phyloP scores from a whole-genome alignment of 1,140 invertebrate genomes.

The Homarus americanus region DNA sequence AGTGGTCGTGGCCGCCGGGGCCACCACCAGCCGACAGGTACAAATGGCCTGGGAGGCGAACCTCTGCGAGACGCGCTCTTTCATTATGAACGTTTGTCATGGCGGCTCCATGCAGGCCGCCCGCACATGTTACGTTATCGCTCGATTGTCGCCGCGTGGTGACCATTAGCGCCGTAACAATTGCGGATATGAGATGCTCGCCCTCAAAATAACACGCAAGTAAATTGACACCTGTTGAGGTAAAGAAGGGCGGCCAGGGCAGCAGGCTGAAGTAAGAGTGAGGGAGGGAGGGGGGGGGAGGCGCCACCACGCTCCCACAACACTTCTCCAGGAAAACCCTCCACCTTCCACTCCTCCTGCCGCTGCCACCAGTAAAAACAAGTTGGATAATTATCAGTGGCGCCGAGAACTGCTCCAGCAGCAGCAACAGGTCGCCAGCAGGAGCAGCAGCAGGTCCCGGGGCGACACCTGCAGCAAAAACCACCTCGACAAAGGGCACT shows the following conservation, averaged over 20 bases:
- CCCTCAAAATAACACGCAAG: not conserved
- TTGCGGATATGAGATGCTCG: not conserved
- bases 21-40: not conserved
- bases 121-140: slow-evolving; percentile 30
- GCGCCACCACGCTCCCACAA: not conserved
- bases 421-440: not conserved
- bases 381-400: slow-evolving; percentile 32
- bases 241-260: not conserved
- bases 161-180: not conserved
- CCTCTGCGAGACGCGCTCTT: not conserved
- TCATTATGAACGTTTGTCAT: slow-evolving; percentile 13
- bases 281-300: not conserved
- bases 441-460: slow-evolving; percentile 5
- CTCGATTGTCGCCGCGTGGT: not conserved
- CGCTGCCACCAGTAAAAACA: slow-evolving; percentile 33
- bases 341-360: not conserved
- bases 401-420: slow-evolving; percentile 35
- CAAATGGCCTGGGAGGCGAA: not conserved
- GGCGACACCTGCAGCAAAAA: not conserved
- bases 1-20: not conserved
- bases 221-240: not conserved
- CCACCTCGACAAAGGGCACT: slow-evolving; percentile 16
- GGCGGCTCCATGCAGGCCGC: not conserved
- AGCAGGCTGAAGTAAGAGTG: not conserved
- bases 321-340: slow-evolving; percentile 21